Percentiles rank a stretch among this genome's conserved stretches.
Evolutionary conservation across 23 tunicate species (phyloP).

Genomic region (Ascidia mentula): DNA sequence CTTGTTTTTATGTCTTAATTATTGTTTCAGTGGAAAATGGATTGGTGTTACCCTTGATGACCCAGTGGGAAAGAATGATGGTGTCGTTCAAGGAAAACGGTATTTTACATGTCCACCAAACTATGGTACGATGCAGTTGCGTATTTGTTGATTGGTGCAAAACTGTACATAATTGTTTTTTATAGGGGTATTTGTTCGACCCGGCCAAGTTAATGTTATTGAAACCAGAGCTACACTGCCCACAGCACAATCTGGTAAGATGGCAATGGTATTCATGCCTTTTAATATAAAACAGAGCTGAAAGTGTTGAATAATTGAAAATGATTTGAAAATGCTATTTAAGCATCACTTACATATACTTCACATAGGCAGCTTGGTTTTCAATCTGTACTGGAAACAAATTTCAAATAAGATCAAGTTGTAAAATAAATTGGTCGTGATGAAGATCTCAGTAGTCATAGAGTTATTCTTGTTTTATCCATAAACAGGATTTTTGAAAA

Average conservation of each 20-base stretch:
- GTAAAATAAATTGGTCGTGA: too few relatives aligned
- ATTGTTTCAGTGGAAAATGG: slow-evolving; percentile 69
- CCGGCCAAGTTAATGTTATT: slow-evolving; percentile 52
- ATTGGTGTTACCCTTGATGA: slow-evolving; percentile 87
- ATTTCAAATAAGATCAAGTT: too few relatives aligned
- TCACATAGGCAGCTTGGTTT: too few relatives aligned
- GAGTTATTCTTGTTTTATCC: too few relatives aligned
- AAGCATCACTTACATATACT: too few relatives aligned
- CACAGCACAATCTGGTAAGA: neutral
- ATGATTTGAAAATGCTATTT: too few relatives aligned
- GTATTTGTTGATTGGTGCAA: neutral
- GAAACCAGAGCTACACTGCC: slow-evolving; percentile 10
- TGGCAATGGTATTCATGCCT: too few relatives aligned
- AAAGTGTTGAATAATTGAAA: too few relatives aligned
- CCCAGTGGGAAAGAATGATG: slow-evolving; percentile 86
- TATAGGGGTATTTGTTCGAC: slow-evolving; percentile 85
- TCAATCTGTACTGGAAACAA: too few relatives aligned
- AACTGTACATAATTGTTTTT: neutral
- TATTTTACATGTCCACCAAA: slow-evolving; percentile 82
- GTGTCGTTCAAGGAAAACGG: slow-evolving; percentile 87
- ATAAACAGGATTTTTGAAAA: too few relatives aligned
- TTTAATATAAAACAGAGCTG: too few relatives aligned
- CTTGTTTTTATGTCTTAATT: neutral
- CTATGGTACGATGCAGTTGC: slow-evolving; percentile 48
- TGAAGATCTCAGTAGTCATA: too few relatives aligned